phyloP scores from a whole-genome alignment of 2,113 vertebrate species.

The Trichomycterus rosablanca region DNA sequence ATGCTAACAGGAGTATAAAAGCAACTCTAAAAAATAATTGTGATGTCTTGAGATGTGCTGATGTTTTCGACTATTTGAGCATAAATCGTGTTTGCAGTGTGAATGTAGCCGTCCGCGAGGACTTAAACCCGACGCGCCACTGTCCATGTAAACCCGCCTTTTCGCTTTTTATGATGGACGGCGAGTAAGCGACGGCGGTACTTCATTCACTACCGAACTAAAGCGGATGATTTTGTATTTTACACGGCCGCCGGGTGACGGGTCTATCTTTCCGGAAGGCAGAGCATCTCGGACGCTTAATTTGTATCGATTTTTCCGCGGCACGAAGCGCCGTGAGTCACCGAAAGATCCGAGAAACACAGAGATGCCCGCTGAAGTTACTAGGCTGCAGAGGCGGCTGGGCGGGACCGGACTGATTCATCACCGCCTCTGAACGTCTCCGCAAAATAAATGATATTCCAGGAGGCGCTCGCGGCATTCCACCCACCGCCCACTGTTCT shows the following conservation, averaged over 20 bases:
- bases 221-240: constrained; percentile 37
- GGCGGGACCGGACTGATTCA: constrained; percentile 36
- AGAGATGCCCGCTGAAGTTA: constrained; percentile 35
- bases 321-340: constrained; percentile 25
- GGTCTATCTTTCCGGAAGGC: constrained; percentile 25
- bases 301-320: constrained; percentile 28
- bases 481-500: constrained; percentile 29
- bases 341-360: constrained; percentile 36
- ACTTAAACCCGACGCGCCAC: too few relatives aligned
- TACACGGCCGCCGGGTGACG: constrained; percentile 46
- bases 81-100: not conserved
- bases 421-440: constrained; percentile 29
- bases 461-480: constrained; percentile 3
- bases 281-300: constrained; percentile 24
- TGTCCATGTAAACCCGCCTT: not conserved
- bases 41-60: too few relatives aligned
- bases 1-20: too few relatives aligned
- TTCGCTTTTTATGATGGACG: not conserved
- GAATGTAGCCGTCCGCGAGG: not conserved
- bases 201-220: constrained; percentile 15
- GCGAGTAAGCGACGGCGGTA: not conserved
- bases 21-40: too few relatives aligned
- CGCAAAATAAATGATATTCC: constrained; percentile 26
- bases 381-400: constrained; percentile 8
- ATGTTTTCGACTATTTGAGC: too few relatives aligned